Evolutionary conservation across 2,797 vertebrate species (phyloP).

Genomic region (Diplodus sargus): DNA sequence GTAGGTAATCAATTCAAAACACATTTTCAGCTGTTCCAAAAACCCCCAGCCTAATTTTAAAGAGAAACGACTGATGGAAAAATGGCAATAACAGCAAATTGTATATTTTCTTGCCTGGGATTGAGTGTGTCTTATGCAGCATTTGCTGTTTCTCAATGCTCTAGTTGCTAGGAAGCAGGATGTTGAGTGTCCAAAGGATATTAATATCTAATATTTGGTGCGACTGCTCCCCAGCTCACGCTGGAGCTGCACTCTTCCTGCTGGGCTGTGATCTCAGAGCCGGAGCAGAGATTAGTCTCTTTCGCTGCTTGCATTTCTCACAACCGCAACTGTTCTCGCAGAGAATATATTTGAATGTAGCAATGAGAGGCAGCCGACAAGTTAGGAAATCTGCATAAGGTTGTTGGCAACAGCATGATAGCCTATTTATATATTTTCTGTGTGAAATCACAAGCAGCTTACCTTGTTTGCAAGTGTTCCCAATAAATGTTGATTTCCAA

Average conservation of each 20-base stretch:
- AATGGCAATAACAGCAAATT: constrained; percentile 11
- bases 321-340: constrained; percentile 20
- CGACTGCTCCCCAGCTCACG: constrained; percentile 48
- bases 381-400: constrained; percentile 3
- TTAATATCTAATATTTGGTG: constrained; percentile 74
- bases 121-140: not conserved
- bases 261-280: constrained; percentile 63
- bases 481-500: constrained; percentile 37
- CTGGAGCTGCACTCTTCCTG: constrained; percentile 59
- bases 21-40: constrained; percentile 8
- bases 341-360: constrained; percentile 12
- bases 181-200: constrained; percentile 65
- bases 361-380: not conserved
- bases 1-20: not conserved
- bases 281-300: constrained; percentile 22
- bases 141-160: constrained; percentile 46
- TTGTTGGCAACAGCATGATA: constrained; percentile 11
- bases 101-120: constrained; percentile 5
- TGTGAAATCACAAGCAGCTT: constrained; percentile 37
- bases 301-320: constrained; percentile 25
- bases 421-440: not conserved
- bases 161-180: constrained; percentile 79
- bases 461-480: constrained; percentile 57
- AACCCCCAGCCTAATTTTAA: not conserved
- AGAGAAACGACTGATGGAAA: too few species aligned